Evolutionary conservation across 2,888 invertebrate genomes (phyloP).

Genomic region (Apamea anceps): DNA sequence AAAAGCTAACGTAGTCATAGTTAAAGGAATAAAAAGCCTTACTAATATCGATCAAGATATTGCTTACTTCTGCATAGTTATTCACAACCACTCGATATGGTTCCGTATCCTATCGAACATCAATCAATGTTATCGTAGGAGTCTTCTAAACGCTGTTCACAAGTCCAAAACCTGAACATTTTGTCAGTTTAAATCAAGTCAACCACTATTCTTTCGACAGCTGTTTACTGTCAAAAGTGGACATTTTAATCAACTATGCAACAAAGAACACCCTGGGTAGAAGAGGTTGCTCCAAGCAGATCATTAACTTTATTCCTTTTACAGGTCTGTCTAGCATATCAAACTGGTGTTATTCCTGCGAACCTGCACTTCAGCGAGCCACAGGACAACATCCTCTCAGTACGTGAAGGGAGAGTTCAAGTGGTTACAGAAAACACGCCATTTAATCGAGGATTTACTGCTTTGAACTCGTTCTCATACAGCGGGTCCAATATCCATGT

Average conservation of each 20-base stretch:
- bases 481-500: slow-evolving; percentile 73
- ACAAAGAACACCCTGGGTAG: not conserved
- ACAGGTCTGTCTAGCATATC: slow-evolving; percentile 76
- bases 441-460: slow-evolving; percentile 73
- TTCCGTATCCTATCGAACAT: no score
- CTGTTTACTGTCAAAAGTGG: not conserved
- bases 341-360: slow-evolving; percentile 73
- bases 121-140: no score
- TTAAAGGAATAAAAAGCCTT: no score
- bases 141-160: no score
- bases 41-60: not conserved
- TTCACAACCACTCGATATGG: no score
- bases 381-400: slow-evolving; percentile 64
- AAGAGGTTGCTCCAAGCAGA: not conserved
- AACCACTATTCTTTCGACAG: no score
- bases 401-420: slow-evolving; percentile 71
- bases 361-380: slow-evolving; percentile 75
- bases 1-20: not conserved
- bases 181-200: no score
- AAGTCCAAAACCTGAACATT: no score
- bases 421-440: slow-evolving; percentile 70
- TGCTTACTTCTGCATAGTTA: not conserved
- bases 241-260: not conserved
- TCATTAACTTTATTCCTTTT: not conserved
- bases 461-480: slow-evolving; percentile 73